Conservation (phyloP, 2,113 vertebrate species). For the Mobula hypostoma region DNA sequence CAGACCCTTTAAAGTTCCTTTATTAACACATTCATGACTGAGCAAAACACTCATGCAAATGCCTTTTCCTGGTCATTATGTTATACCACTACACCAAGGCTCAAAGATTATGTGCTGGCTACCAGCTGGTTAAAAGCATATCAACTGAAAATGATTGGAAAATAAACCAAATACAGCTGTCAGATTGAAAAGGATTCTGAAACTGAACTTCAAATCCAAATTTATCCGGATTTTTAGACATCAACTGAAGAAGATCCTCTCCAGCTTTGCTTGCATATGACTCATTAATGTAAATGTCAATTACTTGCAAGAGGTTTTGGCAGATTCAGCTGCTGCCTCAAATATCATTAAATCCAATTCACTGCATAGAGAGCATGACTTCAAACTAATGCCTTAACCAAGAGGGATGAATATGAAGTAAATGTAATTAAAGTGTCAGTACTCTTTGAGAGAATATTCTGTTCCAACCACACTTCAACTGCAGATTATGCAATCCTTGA, state of each 20-base stretch:
- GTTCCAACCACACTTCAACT: background rate
- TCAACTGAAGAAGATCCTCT: background rate
- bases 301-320: background rate
- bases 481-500: background rate
- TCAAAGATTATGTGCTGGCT: background rate
- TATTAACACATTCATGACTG: background rate
- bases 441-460: background rate
- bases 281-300: background rate
- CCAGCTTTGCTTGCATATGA: background rate
- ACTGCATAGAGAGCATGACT: background rate
- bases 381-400: background rate
- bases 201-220: background rate
- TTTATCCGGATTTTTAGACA: background rate
- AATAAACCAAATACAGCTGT: background rate
- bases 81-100: background rate
- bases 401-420: background rate
- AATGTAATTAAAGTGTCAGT: background rate
- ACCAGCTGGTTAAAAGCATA: background rate
- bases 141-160: conserved; percentile 8
- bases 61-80: background rate
- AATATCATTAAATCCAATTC: background rate
- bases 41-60: background rate
- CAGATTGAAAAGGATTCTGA: background rate
- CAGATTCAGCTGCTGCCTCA: background rate
- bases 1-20: background rate